Evolutionary conservation across 2,113 vertebrate genomes (phyloP), one percentile per base, ranked within the genome.

Genomic region (Ariopsis seemanni): DNA sequence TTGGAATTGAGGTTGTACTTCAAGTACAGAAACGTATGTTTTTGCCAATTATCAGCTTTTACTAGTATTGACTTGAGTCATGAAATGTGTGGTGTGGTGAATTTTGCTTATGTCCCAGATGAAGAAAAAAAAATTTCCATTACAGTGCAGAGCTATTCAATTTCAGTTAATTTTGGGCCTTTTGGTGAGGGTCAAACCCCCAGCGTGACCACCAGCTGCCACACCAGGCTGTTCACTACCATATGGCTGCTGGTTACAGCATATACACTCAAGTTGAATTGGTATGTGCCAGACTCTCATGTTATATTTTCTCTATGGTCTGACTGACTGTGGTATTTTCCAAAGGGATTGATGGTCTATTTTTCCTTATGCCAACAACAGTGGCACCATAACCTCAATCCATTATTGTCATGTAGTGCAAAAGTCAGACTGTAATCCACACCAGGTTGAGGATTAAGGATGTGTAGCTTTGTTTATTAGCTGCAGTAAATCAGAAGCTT

Each of bases 381-480:
- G 86, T 77, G 72, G 20, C 58, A 75, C n/a, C 42, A 69, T 82
- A 87, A 88, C 82, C 50, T 88, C 55, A n/a, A 22, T 78, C 30
- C 71, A 83, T 88, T 84, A 88, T 42, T 84, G 81, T 78, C 82
- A 88, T 84, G 86, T 88, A 82, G 67, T 82, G 79, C 69, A 72
- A 71, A 87, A 87, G 79, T 82, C 67, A 83, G 80, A 82, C 79
- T 83, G 71, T 83, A 83, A 87, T 87, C 86, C 86, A 75, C 55
- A 80, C 85, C 77, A 65, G 52, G 48, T 86, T 86, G 75, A 27
- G 86, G 82, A 88, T 88, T 88, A 88, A 18, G 69, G 57, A 88
- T 62, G 67, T 75, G 82, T 83, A 84, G 71, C 72, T 88, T 84
- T 88, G 72, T 88, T 84, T 84, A 84, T 88, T 88, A 88, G 82